Conservation (phyloP, 2,113 vertebrate genomes). For the Catharus bicknelli region DNA sequence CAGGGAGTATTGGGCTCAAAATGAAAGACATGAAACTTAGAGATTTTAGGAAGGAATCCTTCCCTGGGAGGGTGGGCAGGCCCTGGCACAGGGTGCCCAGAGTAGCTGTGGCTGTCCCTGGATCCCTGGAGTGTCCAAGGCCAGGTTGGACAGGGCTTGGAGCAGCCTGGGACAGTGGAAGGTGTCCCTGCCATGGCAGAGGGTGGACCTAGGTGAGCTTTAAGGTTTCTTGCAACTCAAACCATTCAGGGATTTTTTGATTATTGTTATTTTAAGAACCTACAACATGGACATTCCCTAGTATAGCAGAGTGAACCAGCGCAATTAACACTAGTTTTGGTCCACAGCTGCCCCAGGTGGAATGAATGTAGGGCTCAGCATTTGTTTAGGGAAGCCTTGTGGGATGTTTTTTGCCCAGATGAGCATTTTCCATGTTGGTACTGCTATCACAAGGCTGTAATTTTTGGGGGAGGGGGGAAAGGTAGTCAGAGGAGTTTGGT, state of each 20-base stretch:
- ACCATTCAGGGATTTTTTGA: not conserved
- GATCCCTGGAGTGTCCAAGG: not conserved
- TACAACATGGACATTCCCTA: fast-evolving
- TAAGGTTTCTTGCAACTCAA: not conserved
- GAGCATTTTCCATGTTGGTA: not conserved
- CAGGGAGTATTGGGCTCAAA: not conserved
- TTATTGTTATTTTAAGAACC: not conserved
- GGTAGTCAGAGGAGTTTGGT: not conserved
- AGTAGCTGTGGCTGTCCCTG: not conserved
- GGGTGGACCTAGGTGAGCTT: fast-evolving
- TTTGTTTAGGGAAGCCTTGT: not conserved
- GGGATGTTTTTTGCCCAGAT: not conserved
- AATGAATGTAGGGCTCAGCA: not conserved
- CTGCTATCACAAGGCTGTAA: not conserved
- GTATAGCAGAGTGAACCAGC: not conserved
- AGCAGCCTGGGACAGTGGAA: fast-evolving
- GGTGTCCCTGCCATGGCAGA: not conserved
- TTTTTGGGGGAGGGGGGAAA: fast-evolving
- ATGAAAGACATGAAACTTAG: not conserved
- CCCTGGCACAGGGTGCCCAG: not conserved
- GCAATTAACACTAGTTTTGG: not conserved
- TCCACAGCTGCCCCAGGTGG: not conserved
- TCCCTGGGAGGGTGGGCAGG: fast-evolving
- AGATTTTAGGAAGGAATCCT: not conserved
- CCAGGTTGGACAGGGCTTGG: fast-evolving